Evolutionary conservation across 1,140 invertebrate genomes (phyloP).

Genomic region (Hesperophylax magnus): DNA sequence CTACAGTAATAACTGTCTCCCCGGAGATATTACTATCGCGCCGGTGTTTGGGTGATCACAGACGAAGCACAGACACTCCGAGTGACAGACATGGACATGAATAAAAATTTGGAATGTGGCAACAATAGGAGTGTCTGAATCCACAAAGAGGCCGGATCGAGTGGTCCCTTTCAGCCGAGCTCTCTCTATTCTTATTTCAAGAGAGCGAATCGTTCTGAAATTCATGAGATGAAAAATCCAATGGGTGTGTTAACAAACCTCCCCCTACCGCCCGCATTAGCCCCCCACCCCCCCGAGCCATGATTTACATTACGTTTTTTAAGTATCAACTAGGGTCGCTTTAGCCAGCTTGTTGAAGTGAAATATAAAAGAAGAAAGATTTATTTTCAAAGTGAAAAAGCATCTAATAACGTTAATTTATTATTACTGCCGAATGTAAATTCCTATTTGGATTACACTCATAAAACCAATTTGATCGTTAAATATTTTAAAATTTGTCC

Average conservation of each 20-base stretch:
- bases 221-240: slow-evolving; percentile 56
- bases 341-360: neutral
- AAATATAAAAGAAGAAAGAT: neutral
- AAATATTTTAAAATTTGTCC: too few species aligned
- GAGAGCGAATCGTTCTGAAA: slow-evolving; percentile 49
- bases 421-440: neutral
- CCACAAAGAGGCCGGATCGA: slow-evolving; percentile 26
- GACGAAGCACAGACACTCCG: neutral
- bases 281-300: neutral
- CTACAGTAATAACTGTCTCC: too few species aligned
- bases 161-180: slow-evolving; percentile 13
- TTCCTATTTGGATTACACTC: too few species aligned
- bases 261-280: neutral
- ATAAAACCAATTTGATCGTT: too few species aligned
- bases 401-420: neutral
- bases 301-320: slow-evolving; percentile 38
- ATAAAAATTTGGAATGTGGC: slow-evolving; percentile 25
- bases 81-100: slow-evolving; percentile 34
- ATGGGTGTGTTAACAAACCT: slow-evolving; percentile 52
- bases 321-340: slow-evolving; percentile 14
- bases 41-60: neutral
- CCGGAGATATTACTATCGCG: neutral
- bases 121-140: slow-evolving; percentile 30
- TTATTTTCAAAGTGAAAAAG: slow-evolving; percentile 13
- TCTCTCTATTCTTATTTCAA: slow-evolving; percentile 37